Conservation (phyloP, 2,113 vertebrate species). For the Gymnogyps californianus region DNA sequence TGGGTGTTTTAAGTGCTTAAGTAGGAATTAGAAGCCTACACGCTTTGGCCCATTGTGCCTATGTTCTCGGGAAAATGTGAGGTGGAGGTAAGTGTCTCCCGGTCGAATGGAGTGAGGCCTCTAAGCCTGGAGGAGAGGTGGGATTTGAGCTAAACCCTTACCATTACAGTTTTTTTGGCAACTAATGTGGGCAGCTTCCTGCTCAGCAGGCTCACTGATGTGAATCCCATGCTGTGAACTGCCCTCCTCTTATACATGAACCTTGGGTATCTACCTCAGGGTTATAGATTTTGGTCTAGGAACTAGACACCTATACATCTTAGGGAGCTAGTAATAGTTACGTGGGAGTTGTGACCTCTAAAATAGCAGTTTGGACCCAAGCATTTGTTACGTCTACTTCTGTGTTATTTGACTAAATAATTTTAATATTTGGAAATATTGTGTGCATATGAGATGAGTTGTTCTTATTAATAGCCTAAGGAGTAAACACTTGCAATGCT, state of each 20-base stretch:
- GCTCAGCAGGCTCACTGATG: neutral
- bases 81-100: neutral
- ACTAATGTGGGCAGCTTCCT: neutral
- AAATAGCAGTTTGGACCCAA: neutral
- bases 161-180: neutral
- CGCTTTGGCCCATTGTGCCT: neutral
- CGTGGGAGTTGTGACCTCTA: neutral
- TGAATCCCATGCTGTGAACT: neutral
- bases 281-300: neutral
- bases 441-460: neutral
- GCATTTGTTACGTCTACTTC: neutral
- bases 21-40: neutral
- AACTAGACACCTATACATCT: neutral
- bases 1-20: slow-evolving; percentile 1
- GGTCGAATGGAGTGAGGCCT: neutral
- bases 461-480: neutral
- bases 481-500: neutral
- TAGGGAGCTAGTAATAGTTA: neutral
- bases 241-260: accelerated
- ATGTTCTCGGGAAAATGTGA: neutral
- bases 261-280: neutral
- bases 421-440: neutral
- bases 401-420: neutral
- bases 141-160: neutral
- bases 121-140: neutral